A percentile compares a stretch with the other conserved stretches of the same genome.
phyloP scores from a whole-genome alignment of 2,797 vertebrate species.

The Mormyrus hasselquistii region DNA sequence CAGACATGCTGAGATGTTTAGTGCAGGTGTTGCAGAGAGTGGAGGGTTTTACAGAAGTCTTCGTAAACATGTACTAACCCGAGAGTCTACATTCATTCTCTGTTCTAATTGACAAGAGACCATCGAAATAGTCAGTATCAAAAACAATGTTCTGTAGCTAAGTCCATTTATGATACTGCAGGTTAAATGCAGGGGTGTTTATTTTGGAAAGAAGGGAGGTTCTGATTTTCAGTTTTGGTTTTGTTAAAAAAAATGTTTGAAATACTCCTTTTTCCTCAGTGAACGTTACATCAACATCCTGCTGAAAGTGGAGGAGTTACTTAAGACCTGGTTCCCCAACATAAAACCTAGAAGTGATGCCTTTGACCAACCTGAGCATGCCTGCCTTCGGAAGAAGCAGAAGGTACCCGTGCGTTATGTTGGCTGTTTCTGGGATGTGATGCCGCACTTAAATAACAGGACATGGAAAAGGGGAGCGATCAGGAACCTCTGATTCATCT shows the following conservation, averaged over 20 bases:
- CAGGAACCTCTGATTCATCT: background rate
- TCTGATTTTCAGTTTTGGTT: background rate
- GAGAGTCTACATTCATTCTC: slow-evolving; percentile 48
- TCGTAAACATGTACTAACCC: slow-evolving; percentile 53
- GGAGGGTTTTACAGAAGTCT: slow-evolving; percentile 31
- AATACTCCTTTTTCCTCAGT: slow-evolving; percentile 47
- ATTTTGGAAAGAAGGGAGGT: background rate
- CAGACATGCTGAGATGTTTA: slow-evolving; percentile 43
- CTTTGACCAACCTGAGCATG: background rate
- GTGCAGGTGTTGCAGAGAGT: slow-evolving; percentile 30
- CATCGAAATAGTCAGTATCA: background rate
- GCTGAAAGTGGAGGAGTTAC: slow-evolving; percentile 73
- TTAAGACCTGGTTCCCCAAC: slow-evolving; percentile 72
- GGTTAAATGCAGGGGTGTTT: background rate
- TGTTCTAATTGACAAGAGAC: slow-evolving; percentile 19
- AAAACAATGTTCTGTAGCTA: background rate
- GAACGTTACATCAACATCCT: slow-evolving; percentile 67
- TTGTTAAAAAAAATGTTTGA: background rate
- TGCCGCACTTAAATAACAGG: background rate
- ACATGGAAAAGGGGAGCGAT: background rate
- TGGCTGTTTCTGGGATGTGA: background rate
- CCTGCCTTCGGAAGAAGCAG: background rate
- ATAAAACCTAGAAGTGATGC: slow-evolving; percentile 46
- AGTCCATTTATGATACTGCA: background rate
- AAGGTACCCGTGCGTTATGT: background rate